Evolutionary conservation across 2,888 invertebrate species (phyloP).

Genomic region (Epicampocera succincta): DNA sequence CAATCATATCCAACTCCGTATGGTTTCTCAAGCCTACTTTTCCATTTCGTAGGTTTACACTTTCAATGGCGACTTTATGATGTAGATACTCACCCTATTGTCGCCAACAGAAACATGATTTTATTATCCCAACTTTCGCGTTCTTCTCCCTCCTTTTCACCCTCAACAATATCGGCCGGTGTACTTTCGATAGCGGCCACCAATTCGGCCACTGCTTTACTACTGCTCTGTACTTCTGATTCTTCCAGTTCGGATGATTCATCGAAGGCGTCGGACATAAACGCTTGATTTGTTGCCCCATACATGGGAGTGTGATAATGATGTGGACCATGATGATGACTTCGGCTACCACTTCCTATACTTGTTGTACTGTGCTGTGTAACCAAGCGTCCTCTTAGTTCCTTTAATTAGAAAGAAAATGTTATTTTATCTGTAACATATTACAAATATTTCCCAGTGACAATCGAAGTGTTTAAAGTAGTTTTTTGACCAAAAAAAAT

Average conservation of each 20-base stretch:
- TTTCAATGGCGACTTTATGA: no score
- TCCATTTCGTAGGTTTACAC: no score
- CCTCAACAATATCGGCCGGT: constrained; percentile 86
- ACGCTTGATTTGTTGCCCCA: constrained; percentile 93
- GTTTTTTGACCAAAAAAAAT: no score
- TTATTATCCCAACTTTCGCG: constrained; percentile 97
- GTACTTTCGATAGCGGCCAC: constrained; percentile 79
- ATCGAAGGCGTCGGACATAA: constrained; percentile 82
- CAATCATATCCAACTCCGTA: no score
- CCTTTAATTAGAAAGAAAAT: constrained; percentile 78
- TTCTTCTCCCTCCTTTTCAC: constrained; percentile 86
- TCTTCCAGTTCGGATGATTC: constrained; percentile 79
- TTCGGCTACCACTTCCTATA: constrained; percentile 85
- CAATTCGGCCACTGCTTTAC: constrained; percentile 77
- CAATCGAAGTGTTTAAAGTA: neutral
- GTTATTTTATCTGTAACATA: no score
- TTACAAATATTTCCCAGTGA: no score
- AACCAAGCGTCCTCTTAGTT: constrained; percentile 90
- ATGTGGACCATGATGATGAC: constrained; percentile 70
- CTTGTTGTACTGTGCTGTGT: constrained; percentile 86
- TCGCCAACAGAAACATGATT: constrained; percentile 94
- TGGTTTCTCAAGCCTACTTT: no score
- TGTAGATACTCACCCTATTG: constrained; percentile 87
- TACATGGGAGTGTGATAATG: constrained; percentile 84
- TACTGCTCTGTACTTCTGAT: constrained; percentile 79